Base-by-base conservation (phyloP, 2,113 vertebrate species). In the Chascanopsetta lugubris region DNA sequence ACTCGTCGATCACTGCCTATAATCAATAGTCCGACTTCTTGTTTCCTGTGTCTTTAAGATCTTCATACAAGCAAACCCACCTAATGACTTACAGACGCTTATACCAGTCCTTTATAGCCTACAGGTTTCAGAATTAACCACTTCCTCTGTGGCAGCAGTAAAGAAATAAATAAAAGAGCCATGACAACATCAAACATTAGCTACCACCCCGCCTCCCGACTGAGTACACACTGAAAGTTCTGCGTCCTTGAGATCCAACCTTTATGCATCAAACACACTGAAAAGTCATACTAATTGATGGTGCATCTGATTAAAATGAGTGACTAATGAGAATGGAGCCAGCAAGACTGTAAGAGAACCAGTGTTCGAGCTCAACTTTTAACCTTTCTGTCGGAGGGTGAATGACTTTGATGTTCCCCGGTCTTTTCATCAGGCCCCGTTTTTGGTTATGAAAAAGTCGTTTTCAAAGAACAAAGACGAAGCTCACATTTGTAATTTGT, bases 371-470 rank as follows among this genome's bases (percentile, higher is more conserved):
- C 91, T 93, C 93, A 94, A 96, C 94, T 94, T 95, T 93, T 94
- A 96, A 96, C 94, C 94, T 93, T 91, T 93, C 92, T 92, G 94
- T 95, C 90, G 92, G 93, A 92, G 91, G 93, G 94, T 64, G 83
- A 89, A 71, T 84, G 89, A 90, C 94, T 98, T 97, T 98, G 94
- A 98, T 95, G 95, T 97, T 92, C 92, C 93, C 93, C 86, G 90
- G 92, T 94, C 93, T 93, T 95, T 96, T 98, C 94, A 97, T 96
- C 96, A 95, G 93, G 88, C 93, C n/a, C 91, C 93, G 84, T 93
- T 93, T 87, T 90, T 88, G 70, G 88, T 85, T 93, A 84, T 86
- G 90, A 93, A 92, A 94, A 94, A 90, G 88, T 78, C 86, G 89
- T 93, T 93, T 87, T 94, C 86, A 90, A 92, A 92, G 87, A 88